Percentiles rank a stretch among this genome's conserved stretches.
phyloP scores from a whole-genome alignment of 2,888 invertebrate species.

The Allolobophora icterica region DNA sequence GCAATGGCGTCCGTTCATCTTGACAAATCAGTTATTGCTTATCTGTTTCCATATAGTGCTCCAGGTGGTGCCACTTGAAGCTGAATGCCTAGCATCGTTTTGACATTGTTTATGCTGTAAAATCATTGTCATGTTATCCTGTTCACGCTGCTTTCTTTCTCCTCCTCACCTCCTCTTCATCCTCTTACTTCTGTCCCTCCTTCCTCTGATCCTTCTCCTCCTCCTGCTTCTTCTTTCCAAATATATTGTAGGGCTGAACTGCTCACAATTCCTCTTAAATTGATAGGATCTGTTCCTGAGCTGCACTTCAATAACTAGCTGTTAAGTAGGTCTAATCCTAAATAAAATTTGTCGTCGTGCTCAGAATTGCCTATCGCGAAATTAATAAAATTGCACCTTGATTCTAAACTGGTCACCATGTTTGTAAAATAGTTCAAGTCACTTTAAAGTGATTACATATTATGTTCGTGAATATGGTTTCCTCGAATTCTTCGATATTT shows the following conservation, averaged over 20 bases:
- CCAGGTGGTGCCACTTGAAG: background rate
- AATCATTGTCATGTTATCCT: background rate
- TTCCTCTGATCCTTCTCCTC: no score
- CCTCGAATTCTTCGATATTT: background rate
- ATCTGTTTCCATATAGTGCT: slow-evolving; percentile 3
- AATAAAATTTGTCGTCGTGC: no score
- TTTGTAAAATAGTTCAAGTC: background rate
- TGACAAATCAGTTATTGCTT: background rate
- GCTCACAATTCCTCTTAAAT: background rate
- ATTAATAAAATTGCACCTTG: background rate
- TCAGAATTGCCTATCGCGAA: no score
- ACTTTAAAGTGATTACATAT: background rate
- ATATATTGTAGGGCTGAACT: no score
- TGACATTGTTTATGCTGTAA: background rate
- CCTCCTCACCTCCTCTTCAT: background rate
- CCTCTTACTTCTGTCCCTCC: no score
- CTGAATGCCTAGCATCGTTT: background rate
- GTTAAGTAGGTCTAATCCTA: no score
- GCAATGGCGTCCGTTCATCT: background rate
- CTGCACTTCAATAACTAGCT: background rate
- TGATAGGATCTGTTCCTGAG: background rate
- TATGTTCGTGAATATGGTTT: no score
- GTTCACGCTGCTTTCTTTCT: background rate
- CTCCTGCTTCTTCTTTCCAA: no score
- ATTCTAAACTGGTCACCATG: background rate